Percentiles rank a stretch among this genome's conserved stretches.
Evolutionary conservation across 2,113 vertebrate species (phyloP).

Genomic region (Oreochromis niloticus): DNA sequence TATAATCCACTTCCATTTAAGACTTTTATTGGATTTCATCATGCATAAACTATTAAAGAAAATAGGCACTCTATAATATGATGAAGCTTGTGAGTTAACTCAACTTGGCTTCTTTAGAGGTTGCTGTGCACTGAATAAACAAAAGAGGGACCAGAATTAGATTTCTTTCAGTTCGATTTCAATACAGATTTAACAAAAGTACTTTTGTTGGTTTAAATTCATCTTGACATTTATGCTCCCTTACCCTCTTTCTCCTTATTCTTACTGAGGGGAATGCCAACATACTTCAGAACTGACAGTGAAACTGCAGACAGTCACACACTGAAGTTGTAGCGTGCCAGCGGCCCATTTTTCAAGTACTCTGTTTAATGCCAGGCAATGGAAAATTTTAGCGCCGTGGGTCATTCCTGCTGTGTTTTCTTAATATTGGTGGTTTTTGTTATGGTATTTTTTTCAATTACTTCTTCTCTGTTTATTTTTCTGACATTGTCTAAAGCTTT

Average conservation of each 20-base stretch:
- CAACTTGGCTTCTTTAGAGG: not conserved
- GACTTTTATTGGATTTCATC: not conserved
- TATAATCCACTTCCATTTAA: not conserved
- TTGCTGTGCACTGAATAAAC: not conserved
- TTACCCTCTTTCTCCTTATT: not conserved
- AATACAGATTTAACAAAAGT: not conserved
- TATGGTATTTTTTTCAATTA: not conserved
- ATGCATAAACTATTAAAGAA: not conserved
- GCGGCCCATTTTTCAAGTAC: not conserved
- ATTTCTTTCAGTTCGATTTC: not conserved
- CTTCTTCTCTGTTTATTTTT: not conserved
- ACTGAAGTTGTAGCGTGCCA: not conserved
- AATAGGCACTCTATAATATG: not conserved
- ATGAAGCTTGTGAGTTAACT: not conserved
- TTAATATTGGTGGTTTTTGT: not conserved
- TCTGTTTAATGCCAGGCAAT: not conserved
- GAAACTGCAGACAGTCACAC: not conserved
- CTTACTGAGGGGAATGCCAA: not conserved
- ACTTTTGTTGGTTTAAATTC: not conserved
- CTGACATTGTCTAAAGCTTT: not conserved
- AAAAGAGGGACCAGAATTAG: not conserved
- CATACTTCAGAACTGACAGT: not conserved
- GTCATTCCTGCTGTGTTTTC: not conserved
- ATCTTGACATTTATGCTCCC: not conserved
- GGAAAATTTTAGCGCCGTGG: rapidly evolving